Conservation (phyloP, 2,113 vertebrate genomes). For the Bambusicola thoracicus region DNA sequence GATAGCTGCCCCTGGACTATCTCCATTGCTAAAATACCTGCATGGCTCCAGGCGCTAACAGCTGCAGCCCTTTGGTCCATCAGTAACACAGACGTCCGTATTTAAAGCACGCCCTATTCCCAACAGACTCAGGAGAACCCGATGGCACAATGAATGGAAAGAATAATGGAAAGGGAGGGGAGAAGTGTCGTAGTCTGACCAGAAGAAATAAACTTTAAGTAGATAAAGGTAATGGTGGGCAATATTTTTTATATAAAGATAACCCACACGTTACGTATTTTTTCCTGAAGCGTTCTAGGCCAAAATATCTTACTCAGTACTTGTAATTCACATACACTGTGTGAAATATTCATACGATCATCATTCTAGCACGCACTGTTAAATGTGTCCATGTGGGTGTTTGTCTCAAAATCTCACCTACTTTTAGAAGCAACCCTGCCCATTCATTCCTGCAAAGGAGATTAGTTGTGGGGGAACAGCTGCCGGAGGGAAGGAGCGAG, state of each 20-base stretch:
- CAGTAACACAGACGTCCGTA: background rate
- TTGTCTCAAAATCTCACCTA: background rate
- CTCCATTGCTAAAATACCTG: background rate
- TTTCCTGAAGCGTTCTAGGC: background rate
- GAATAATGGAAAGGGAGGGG: background rate
- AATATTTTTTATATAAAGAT: background rate
- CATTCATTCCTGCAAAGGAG: background rate
- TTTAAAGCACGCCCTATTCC: background rate
- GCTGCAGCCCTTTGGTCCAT: background rate
- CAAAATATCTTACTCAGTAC: background rate
- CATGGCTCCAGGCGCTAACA: background rate
- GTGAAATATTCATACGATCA: background rate
- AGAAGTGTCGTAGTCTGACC: background rate
- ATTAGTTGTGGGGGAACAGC: background rate
- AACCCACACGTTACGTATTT: background rate
- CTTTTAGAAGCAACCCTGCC: background rate
- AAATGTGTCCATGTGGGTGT: rapidly evolving
- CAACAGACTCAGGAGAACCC: background rate
- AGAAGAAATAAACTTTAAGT: background rate
- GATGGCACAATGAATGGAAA: background rate
- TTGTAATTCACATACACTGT: background rate
- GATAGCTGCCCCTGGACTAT: background rate
- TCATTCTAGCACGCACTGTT: background rate
- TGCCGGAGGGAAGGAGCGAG: background rate
- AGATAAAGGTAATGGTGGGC: background rate